Conservation (phyloP, 2,888 invertebrate genomes). For the Asteroscopus sphinx region DNA sequence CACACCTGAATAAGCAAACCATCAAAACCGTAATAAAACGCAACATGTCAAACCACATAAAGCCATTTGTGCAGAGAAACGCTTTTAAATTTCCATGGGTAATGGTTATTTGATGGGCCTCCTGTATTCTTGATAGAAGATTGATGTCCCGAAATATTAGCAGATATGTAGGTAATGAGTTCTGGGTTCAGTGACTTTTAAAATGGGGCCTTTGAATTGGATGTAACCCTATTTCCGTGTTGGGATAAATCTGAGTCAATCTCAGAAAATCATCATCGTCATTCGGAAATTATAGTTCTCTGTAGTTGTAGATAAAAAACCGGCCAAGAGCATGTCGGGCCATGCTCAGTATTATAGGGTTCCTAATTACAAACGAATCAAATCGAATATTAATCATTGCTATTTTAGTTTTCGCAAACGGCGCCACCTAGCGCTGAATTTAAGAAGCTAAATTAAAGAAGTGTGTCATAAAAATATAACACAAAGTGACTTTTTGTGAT, state of each 20-base stretch:
- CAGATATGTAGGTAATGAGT: conserved; percentile 50
- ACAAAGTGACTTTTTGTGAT: too few species aligned
- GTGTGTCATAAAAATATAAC: too few species aligned
- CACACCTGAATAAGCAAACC: conserved; percentile 21
- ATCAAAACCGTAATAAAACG: conserved; percentile 42
- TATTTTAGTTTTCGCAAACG: too few species aligned
- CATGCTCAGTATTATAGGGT: too few species aligned
- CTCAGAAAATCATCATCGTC: too few species aligned
- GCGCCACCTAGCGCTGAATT: too few species aligned
- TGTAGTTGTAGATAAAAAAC: too few species aligned
- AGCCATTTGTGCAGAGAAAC: conserved; percentile 35
- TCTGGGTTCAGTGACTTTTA: conserved; percentile 49
- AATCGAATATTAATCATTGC: too few species aligned
- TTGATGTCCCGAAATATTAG: conserved; percentile 72
- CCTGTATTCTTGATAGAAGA: conserved; percentile 71
- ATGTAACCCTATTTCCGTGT: conserved; percentile 40
- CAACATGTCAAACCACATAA: conserved; percentile 43
- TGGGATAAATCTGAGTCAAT: conserved; percentile 11
- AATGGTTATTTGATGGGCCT: conserved; percentile 75
- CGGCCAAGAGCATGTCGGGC: too few species aligned
- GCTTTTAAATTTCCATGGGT: conserved; percentile 57
- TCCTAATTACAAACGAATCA: too few species aligned
- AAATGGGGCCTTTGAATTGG: conserved; percentile 35
- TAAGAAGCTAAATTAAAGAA: too few species aligned
- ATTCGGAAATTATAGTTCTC: too few species aligned